Evolutionary conservation across 2,888 invertebrate species (phyloP).

Genomic region (Ditylenchus weischeri): DNA sequence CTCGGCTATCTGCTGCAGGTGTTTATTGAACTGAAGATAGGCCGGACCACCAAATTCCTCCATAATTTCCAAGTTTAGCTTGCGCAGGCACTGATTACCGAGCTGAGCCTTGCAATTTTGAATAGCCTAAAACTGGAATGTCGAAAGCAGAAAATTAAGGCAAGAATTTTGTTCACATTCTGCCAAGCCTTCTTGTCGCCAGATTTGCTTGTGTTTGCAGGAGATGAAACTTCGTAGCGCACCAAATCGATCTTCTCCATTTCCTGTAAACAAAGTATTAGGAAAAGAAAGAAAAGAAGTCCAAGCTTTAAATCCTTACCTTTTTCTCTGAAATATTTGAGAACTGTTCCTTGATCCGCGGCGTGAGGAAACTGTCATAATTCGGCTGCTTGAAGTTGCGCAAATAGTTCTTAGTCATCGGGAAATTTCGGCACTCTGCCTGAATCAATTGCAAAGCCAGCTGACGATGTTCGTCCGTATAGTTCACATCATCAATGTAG

Average conservation of each 20-base stretch:
- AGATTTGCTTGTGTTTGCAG: conserved; percentile 39
- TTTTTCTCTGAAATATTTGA: conserved; percentile 47
- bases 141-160: conserved; percentile 3
- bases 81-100: conserved; percentile 47
- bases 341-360: conserved; percentile 39
- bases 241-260: conserved; percentile 52
- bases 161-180: conserved; percentile 32
- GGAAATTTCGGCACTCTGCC: conserved; percentile 81
- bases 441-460: conserved; percentile 90
- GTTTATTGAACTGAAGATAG: conserved; percentile 42
- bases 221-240: conserved; percentile 54
- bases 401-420: conserved; percentile 95
- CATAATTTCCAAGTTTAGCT: conserved; percentile 51
- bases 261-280: conserved; percentile 33
- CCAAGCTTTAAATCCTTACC: conserved; percentile 24
- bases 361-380: conserved; percentile 70
- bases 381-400: conserved; percentile 78
- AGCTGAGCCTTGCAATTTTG: conserved; percentile 52
- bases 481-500: conserved; percentile 49
- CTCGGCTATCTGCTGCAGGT: conserved; percentile 25
- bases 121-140: conserved; percentile 30
- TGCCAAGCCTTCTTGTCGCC: conserved; percentile 49
- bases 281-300: background rate
- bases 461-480: conserved; percentile 51
- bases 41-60: conserved; percentile 47